Percentiles rank a stretch among this genome's conserved stretches.
These are phyloP conservation scores for Urocitellus parryii DNA, from an alignment of 2,113 vertebrate species.

Conservation along the genomic window DNA sequence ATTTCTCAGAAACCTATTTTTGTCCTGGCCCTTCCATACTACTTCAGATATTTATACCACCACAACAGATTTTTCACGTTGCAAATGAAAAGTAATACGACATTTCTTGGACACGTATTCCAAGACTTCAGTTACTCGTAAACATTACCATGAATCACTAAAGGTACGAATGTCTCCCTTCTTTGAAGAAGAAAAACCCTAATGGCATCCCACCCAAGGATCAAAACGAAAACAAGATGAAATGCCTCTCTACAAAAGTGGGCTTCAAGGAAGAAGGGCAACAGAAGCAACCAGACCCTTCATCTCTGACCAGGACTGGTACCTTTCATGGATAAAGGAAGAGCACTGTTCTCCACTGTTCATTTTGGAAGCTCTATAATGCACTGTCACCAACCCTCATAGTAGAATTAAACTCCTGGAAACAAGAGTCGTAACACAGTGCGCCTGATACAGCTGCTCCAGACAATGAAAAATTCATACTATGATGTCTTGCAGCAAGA, in stretches of 20 bases:
- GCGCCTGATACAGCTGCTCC: background rate
- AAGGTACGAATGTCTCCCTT: background rate
- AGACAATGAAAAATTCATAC: background rate
- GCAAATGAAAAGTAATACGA: constrained; percentile 46
- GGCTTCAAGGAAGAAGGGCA: background rate
- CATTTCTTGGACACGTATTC: background rate
- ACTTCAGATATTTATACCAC: constrained; percentile 68
- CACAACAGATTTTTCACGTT: constrained; percentile 44
- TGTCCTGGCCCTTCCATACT: constrained; percentile 55
- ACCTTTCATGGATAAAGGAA: background rate
- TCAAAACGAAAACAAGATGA: background rate
- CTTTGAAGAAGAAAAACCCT: constrained; percentile 3
- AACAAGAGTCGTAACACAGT: background rate
- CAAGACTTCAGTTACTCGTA: background rate
- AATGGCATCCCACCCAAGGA: background rate
- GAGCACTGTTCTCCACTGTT: background rate
- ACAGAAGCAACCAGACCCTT: background rate
- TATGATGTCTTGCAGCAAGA: background rate
- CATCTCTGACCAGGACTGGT: background rate
- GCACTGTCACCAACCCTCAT: background rate
- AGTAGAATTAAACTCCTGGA: background rate
- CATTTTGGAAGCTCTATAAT: background rate
- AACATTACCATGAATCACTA: background rate
- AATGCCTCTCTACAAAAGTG: constrained; percentile 1
- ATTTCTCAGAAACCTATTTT: constrained; percentile 82